These are phyloP conservation scores for Drosophila setifemur DNA, from an alignment of 1,140 invertebrate species.

Conservation along the genomic window DNA sequence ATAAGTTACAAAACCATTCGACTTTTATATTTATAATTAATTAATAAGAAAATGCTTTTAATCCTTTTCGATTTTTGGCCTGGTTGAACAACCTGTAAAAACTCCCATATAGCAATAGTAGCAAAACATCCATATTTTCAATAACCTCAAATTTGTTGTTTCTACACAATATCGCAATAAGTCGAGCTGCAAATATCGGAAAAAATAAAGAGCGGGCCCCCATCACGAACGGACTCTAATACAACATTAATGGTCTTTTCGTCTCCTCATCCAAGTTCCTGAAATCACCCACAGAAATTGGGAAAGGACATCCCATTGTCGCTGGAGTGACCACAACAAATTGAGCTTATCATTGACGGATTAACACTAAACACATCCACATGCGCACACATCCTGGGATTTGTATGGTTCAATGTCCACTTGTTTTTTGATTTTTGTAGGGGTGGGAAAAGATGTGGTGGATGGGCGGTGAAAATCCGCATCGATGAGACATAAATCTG, in stretches of 20 bases:
- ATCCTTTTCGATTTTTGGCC: too few relatives aligned
- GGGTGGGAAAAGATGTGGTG: not conserved
- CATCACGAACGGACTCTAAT: slow-evolving; percentile 60
- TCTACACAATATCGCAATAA: too few relatives aligned
- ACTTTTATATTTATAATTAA: too few relatives aligned
- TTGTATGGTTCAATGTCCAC: slow-evolving; percentile 29
- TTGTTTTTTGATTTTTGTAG: slow-evolving; percentile 40
- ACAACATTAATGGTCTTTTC: slow-evolving; percentile 67
- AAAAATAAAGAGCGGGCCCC: not conserved
- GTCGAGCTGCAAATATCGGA: not conserved
- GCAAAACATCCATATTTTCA: too few relatives aligned
- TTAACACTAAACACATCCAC: slow-evolving; percentile 76
- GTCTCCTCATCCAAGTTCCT: not conserved
- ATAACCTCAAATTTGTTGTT: too few relatives aligned
- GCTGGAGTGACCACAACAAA: slow-evolving; percentile 77
- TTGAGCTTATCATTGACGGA: slow-evolving; percentile 81
- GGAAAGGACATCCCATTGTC: slow-evolving; percentile 53
- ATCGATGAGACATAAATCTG: slow-evolving; percentile 68
- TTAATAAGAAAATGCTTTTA: too few relatives aligned
- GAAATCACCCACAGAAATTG: slow-evolving; percentile 48
- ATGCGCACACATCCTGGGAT: slow-evolving; percentile 3
- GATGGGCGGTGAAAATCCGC: slow-evolving; percentile 9
- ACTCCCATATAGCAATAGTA: too few relatives aligned
- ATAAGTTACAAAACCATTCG: too few relatives aligned
- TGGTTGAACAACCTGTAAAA: too few relatives aligned